These are phyloP conservation scores for Clarias platycephalus DNA, from an alignment of 2,797 vertebrate species.

Conservation along the genomic window DNA sequence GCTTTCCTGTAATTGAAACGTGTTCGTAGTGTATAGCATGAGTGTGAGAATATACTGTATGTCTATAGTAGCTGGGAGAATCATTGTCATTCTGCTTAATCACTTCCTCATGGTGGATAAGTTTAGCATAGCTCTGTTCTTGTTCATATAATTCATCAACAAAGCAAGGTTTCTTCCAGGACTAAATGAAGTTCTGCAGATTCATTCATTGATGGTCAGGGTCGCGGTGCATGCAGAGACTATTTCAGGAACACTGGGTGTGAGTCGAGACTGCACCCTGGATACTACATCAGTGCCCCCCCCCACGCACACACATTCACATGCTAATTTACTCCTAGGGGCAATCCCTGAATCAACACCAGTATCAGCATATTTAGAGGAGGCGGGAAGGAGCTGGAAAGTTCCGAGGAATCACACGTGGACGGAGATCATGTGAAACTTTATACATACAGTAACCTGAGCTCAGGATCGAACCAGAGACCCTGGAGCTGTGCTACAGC, in stretches of 20 bases:
- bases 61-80: slow-evolving; percentile 16
- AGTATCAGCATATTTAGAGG: not conserved
- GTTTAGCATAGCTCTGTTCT: not conserved
- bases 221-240: not conserved
- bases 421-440: slow-evolving; percentile 1
- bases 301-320: not conserved
- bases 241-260: too few species aligned
- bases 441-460: not conserved
- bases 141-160: not conserved
- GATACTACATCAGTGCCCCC: not conserved
- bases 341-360: not conserved
- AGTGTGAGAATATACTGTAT: not conserved
- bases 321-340: not conserved
- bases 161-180: not conserved
- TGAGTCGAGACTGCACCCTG: too few species aligned
- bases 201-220: not conserved
- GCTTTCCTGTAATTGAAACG: not conserved
- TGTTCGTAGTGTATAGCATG: not conserved
- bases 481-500: not conserved
- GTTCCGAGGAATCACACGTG: not conserved
- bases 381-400: not conserved
- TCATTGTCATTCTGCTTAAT: slow-evolving; percentile 54
- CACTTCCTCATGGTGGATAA: slow-evolving; percentile 33
- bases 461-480: not conserved
- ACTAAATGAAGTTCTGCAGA: not conserved